Base-by-base conservation (phyloP, 2,797 vertebrate species). In the Denticeps clupeoides region DNA sequence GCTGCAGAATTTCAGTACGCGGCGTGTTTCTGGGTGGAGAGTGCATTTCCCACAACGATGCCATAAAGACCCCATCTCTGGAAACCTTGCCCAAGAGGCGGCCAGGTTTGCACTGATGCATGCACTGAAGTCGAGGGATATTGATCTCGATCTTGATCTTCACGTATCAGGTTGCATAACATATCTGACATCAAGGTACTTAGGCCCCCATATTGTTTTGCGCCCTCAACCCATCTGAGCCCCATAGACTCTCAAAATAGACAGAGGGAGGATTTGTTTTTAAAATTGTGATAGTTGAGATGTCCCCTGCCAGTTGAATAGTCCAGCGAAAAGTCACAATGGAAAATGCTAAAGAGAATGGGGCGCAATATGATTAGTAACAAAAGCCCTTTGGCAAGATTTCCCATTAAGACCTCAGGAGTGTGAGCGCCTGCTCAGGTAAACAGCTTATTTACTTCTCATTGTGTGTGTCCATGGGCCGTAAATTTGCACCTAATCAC, bases 381-480 rank as follows among this genome's bases (percentile, higher is more conserved):
- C 6, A 43, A 4, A 25, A 48, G 52, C 44, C 55, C 49, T 26
- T 25, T 55, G 45, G 53, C 31, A 28, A 47, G 56, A 33, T 42
- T 65, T 62, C 59, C 50, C 49, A 65, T 65, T 59, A 62, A 51
- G 50, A 56, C 18, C 18, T 4, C 18, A 38, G 5, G 18, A 21
- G 16, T 21, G 35, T 7, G 18, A 48, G 15, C 45, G 56, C 53
- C 56, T 45, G 47, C 28, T 44, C 51, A 51, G 25, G 33, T 45
- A 35, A 48, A 45, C 41, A 48, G 41, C 26, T 45, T 21, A 51
- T 33, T 48, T 51, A 31, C 7, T 54, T 42, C 55, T 45, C 21
- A 41, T 40, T 48, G 46, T 37, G 57, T 9, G 46, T 48, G 45
- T 55, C 52, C 53, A 29, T 11, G 11, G 32, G 33, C 38, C 47